phyloP scores from a whole-genome alignment of 2,888 invertebrate species.

The Polylopha cassiicola region DNA sequence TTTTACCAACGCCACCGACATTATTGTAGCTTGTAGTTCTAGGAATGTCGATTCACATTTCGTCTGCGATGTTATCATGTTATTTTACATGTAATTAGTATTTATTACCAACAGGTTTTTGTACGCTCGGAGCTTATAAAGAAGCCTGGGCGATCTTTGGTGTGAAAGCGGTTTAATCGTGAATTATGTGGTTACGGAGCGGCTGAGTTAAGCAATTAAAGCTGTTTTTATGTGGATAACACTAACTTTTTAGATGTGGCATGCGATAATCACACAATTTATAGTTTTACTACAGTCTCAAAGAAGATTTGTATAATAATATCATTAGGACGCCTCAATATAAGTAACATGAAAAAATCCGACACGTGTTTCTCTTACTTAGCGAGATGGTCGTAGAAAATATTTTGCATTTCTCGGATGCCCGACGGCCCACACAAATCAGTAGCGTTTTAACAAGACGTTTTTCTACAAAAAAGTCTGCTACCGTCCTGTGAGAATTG shows the following conservation, averaged over 20 bases:
- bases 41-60: conserved; percentile 46
- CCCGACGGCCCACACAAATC: conserved; percentile 51
- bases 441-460: conserved; percentile 52
- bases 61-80: conserved; percentile 64
- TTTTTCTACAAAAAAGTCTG: conserved; percentile 40
- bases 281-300: conserved; percentile 47
- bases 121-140: conserved; percentile 35
- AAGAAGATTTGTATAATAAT: conserved; percentile 34
- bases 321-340: conserved; percentile 21
- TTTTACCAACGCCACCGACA: conserved; percentile 38
- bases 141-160: conserved; percentile 47
- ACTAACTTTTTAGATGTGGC: conserved; percentile 53
- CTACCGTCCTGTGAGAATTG: conserved; percentile 59
- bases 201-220: conserved; percentile 70
- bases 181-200: conserved; percentile 61
- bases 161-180: conserved; percentile 59
- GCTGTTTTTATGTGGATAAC: conserved; percentile 56
- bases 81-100: conserved; percentile 75
- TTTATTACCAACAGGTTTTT: conserved; percentile 62
- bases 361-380: conserved; percentile 15
- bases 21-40: conserved; percentile 44
- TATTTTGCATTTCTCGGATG: conserved; percentile 27
- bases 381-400: conserved; percentile 21
- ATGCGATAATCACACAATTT: conserved; percentile 59
- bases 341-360: conserved; percentile 8